Percentiles rank a stretch among this genome's conserved stretches.
Evolutionary conservation across 2,888 invertebrate genomes (phyloP).

Genomic region (Philonicus albiceps): DNA sequence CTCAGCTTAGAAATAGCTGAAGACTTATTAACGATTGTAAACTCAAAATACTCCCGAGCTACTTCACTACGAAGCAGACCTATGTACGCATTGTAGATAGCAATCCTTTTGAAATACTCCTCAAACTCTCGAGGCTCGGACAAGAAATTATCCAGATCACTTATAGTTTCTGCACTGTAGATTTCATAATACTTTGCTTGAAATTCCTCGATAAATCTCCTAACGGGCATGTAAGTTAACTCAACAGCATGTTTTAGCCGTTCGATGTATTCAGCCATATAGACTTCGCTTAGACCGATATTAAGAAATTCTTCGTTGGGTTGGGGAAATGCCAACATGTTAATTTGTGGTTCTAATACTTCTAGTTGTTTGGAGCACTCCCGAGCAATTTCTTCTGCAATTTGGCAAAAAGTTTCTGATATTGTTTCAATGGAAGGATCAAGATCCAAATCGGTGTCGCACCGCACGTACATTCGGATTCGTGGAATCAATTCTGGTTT

Average conservation of each 20-base stretch:
- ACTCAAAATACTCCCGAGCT: conserved; percentile 73
- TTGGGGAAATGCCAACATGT: conserved; percentile 55
- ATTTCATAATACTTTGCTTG: conserved; percentile 68
- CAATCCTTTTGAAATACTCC: conserved; percentile 69
- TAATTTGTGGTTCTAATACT: conserved; percentile 65
- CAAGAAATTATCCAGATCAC: conserved; percentile 65
- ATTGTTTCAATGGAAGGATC: conserved; percentile 69
- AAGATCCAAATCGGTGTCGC: conserved; percentile 63
- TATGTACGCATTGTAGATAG: conserved; percentile 69
- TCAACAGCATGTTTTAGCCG: conserved; percentile 66
- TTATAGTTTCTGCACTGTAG: conserved; percentile 65
- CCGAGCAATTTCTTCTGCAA: conserved; percentile 67
- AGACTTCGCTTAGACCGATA: conserved; percentile 69
- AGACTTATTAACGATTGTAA: conserved; percentile 71
- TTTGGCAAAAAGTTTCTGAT: conserved; percentile 67
- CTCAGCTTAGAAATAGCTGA: conserved; percentile 72
- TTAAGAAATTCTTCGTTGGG: conserved; percentile 66
- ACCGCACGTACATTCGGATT: conserved; percentile 66
- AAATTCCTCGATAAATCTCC: conserved; percentile 66
- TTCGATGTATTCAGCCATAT: conserved; percentile 65
- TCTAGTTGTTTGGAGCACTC: conserved; percentile 68
- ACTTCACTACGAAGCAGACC: conserved; percentile 70
- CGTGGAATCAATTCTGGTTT: conserved; percentile 68
- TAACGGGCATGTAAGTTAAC: conserved; percentile 67
- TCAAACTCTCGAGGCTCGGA: conserved; percentile 67